Percentiles rank a stretch among this genome's conserved stretches.
Conservation (phyloP, 2,888 invertebrate species). For the Arge pagana region DNA sequence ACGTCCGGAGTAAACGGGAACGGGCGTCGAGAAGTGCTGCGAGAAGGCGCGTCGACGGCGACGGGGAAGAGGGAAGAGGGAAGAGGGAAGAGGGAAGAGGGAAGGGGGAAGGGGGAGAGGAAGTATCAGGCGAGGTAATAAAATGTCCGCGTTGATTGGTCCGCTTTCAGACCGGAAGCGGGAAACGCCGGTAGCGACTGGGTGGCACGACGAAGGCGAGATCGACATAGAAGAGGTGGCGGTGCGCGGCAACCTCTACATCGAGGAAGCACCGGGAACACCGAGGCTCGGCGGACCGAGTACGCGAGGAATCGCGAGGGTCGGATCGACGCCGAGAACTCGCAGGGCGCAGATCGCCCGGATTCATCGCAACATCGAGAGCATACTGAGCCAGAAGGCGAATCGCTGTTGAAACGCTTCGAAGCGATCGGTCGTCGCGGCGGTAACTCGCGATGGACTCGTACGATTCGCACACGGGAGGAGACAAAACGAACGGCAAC, state of each 20-base stretch:
- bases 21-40: too few species aligned
- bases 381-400: conserved; percentile 45
- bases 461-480: too few species aligned
- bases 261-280: conserved; percentile 39
- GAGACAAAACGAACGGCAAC: too few species aligned
- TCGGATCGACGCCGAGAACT: conserved; percentile 38
- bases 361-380: conserved; percentile 51
- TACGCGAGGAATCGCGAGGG: conserved; percentile 15
- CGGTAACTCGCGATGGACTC: too few species aligned
- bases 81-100: too few species aligned
- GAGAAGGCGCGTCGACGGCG: too few species aligned
- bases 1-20: too few species aligned
- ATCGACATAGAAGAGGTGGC: conserved; percentile 17
- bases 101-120: too few species aligned
- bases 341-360: conserved; percentile 44
- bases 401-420: conserved; percentile 14
- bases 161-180: conserved; percentile 47
- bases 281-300: not conserved
- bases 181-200: conserved; percentile 42
- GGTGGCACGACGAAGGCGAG: conserved; percentile 49
- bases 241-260: conserved; percentile 45
- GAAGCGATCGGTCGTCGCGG: too few species aligned
- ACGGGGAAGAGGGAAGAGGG: too few species aligned
- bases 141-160: conserved; percentile 11
- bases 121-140: too few species aligned